phyloP scores from a whole-genome alignment of 2,888 invertebrate genomes.

The Rapana venosa region DNA sequence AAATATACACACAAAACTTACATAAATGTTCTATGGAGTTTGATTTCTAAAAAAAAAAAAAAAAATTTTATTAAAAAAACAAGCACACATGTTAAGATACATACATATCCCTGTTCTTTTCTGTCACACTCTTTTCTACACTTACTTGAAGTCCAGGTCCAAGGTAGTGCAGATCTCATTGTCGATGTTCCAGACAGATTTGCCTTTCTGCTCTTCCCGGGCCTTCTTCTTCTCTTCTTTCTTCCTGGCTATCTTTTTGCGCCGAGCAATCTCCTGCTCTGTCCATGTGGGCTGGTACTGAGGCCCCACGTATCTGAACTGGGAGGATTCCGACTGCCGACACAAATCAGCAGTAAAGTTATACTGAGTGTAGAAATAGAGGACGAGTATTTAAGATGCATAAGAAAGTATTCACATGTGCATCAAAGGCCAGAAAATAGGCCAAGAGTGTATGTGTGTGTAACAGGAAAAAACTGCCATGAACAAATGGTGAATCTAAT shows the following conservation, averaged over 20 bases:
- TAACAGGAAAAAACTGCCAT: too few relatives aligned
- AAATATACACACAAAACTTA: too few relatives aligned
- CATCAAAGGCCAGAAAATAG: too few relatives aligned
- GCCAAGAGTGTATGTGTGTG: too few relatives aligned
- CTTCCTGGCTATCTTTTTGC: constrained; percentile 60
- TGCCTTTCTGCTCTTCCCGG: constrained; percentile 66
- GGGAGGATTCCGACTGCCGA: constrained; percentile 2
- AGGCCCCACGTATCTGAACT: constrained; percentile 57
- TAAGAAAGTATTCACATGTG: too few relatives aligned
- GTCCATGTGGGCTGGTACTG: constrained; percentile 67
- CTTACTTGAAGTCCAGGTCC: constrained; percentile 71
- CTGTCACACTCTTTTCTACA: neutral
- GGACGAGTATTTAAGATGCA: too few relatives aligned
- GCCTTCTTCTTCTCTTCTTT: constrained; percentile 70
- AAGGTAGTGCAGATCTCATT: constrained; percentile 62
- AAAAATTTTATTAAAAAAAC: too few relatives aligned
- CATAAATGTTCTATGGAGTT: too few relatives aligned
- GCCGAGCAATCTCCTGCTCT: constrained; percentile 62
- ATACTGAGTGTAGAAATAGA: neutral
- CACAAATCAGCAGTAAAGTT: neutral
- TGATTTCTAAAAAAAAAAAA: too few relatives aligned
- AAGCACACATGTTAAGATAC: too few relatives aligned
- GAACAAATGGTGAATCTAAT: too few relatives aligned
- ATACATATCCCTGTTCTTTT: too few relatives aligned
- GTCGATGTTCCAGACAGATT: constrained; percentile 74